Evolutionary conservation across 1,140 invertebrate species (phyloP), one percentile per base, ranked within the genome.

Genomic region (Gyrodactylus salaris): DNA sequence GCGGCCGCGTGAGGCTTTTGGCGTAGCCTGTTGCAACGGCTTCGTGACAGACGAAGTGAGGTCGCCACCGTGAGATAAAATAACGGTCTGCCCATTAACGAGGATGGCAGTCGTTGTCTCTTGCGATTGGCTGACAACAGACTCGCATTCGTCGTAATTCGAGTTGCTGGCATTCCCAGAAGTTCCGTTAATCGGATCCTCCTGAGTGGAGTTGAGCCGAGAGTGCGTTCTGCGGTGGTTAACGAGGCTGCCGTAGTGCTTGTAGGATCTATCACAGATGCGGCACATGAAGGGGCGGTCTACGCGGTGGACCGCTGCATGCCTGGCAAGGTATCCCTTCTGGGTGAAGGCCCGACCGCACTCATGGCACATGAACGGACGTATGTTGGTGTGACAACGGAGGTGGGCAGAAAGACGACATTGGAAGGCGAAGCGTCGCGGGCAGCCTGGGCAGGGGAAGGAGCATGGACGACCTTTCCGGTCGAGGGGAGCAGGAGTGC

Each of bases 281-380:
- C 72, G 73, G 75, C 79, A 80, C 2, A 69, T 25, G 74, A 77
- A 80, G 20, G 78, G 79, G 72, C 78, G 78, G 54, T 79, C 79
- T 22, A 78, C 79, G 24, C 74, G 76, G 75, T 80, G 79, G 25
- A 78, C 78, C 27, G 78, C 74, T 71, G 77, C 77, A 76, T 80
- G 79, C 16, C 78, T 74, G 20, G 76, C 68, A 21, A 80, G 69
- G 1, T 78, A 77, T 73, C 78, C 77, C 71, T 77, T 78, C 70
- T 79, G 79, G 20, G 77, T 78, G 75, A 80, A 80, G 1, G 77
- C 77, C 75, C 78, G 78, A n/a, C 77, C 77, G 75, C 79, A 80
- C 1, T 75, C 73, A 26, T 74, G 75, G 75, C 79, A 80, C 2
- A 77, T 75, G 75, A 78, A 78, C 24, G 75, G 75, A 0, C 74